Percentiles rank a stretch among this genome's conserved stretches.
Evolutionary conservation across 2,797 vertebrate genomes (phyloP).

Genomic region (Silurus aristotelis): DNA sequence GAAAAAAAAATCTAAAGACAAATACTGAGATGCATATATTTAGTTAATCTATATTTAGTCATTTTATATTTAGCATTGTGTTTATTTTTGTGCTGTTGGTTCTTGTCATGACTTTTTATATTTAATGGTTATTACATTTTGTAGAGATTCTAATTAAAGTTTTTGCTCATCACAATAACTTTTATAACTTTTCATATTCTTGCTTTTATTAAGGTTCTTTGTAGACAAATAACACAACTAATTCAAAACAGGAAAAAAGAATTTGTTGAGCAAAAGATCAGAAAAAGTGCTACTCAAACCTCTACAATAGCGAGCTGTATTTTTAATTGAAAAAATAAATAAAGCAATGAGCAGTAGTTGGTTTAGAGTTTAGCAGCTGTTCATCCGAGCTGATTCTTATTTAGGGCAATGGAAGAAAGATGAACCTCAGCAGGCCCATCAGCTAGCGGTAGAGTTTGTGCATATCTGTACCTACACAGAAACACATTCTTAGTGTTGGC

Average conservation of each 20-base stretch:
- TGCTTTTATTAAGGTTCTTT: not conserved
- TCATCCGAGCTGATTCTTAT: constrained; percentile 77
- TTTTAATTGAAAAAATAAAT: not conserved
- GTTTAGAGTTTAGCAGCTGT: constrained; percentile 78
- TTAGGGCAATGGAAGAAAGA: constrained; percentile 81
- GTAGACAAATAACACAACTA: not conserved
- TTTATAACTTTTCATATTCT: not conserved
- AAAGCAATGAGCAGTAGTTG: not conserved
- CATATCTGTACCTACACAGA: constrained; percentile 78
- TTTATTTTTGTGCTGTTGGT: not conserved
- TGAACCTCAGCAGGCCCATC: constrained; percentile 94
- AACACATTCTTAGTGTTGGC: not conserved
- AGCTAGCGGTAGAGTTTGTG: constrained; percentile 81
- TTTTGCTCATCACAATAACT: not conserved
- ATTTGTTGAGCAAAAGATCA: not conserved
- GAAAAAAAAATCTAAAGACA: not conserved
- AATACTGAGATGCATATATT: not conserved
- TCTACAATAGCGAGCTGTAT: not conserved
- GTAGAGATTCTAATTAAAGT: not conserved
- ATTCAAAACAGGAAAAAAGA: not conserved
- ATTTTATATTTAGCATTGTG: not conserved
- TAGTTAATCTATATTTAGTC: not conserved
- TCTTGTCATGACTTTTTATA: not conserved
- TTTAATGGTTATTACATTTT: not conserved
- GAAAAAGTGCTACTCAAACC: not conserved